phyloP scores from a whole-genome alignment of 2,888 invertebrate genomes.

The Platypus cylindrus region DNA sequence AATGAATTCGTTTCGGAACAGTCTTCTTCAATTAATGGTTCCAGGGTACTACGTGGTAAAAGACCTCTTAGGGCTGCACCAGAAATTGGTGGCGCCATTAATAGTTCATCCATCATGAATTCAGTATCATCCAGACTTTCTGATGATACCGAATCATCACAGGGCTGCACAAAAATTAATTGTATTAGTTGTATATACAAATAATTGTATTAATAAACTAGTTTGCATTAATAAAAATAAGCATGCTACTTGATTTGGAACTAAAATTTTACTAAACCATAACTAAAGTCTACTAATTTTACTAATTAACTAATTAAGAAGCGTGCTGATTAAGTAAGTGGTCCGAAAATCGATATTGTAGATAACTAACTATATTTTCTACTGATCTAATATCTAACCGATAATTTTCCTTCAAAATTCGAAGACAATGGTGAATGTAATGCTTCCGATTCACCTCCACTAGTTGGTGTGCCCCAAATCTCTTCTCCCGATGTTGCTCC shows the following conservation, averaged over 20 bases:
- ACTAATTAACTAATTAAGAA: too few species aligned
- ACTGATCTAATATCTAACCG: conserved; percentile 27
- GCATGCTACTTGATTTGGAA: too few species aligned
- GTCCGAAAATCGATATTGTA: too few species aligned
- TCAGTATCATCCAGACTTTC: conserved; percentile 66
- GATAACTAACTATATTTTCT: too few species aligned
- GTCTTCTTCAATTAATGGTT: conserved; percentile 75
- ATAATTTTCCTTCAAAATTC: conserved; percentile 41
- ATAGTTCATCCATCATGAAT: conserved; percentile 67
- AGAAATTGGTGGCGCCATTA: conserved; percentile 67
- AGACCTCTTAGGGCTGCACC: conserved; percentile 57
- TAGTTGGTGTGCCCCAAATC: conserved; percentile 81
- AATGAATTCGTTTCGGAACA: conserved; percentile 52
- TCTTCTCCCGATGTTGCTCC: conserved; percentile 77
- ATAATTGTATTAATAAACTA: too few species aligned
- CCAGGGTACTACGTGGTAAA: conserved; percentile 61
- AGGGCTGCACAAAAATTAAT: conserved; percentile 20
- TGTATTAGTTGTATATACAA: too few species aligned
- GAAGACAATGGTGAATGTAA: conserved; percentile 44
- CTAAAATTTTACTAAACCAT: too few species aligned
- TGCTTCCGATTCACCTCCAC: conserved; percentile 65
- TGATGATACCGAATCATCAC: conserved; percentile 40
- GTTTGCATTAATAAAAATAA: too few species aligned
- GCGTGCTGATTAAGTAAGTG: too few species aligned
- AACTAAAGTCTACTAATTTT: too few species aligned